These are phyloP conservation scores for Altica lythri DNA, from an alignment of 2,888 invertebrate genomes.

Conservation along the genomic window DNA sequence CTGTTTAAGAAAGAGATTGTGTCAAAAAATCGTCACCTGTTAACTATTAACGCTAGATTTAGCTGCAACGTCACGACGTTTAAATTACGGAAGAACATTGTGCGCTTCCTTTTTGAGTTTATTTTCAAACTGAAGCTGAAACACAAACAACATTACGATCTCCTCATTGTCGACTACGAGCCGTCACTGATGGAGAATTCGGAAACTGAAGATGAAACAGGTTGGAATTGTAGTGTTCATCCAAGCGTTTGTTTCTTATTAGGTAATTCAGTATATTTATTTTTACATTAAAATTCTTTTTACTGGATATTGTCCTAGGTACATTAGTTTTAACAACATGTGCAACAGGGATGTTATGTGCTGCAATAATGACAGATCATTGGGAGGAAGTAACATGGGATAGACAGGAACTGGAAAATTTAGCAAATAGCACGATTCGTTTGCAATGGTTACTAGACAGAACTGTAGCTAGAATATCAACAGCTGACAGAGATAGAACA, in stretches of 20 bases:
- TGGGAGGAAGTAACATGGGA: slow-evolving; percentile 91
- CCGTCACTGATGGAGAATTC: slow-evolving; percentile 62
- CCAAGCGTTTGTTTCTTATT: slow-evolving; percentile 68
- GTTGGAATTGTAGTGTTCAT: slow-evolving; percentile 69
- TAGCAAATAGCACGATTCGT: slow-evolving; percentile 62
- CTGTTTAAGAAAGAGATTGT: too few species aligned
- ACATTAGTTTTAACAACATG: slow-evolving; percentile 72
- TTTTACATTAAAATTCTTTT: too few species aligned
- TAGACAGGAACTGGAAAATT: slow-evolving; percentile 61
- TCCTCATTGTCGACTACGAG: slow-evolving; percentile 55
- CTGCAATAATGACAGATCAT: slow-evolving; percentile 87
- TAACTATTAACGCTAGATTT: too few species aligned
- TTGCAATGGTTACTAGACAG: slow-evolving; percentile 79
- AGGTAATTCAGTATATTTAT: too few species aligned
- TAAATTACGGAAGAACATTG: slow-evolving; percentile 33
- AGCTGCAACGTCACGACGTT: slow-evolving; percentile 27
- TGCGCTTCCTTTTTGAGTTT: slow-evolving; percentile 38
- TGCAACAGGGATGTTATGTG: slow-evolving; percentile 80
- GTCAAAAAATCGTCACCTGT: too few species aligned
- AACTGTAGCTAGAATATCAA: slow-evolving; percentile 68
- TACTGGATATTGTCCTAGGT: slow-evolving; percentile 31
- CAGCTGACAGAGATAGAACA: slow-evolving; percentile 47
- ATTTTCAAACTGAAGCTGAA: slow-evolving; percentile 52
- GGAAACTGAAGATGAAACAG: slow-evolving; percentile 62
- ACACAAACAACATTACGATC: slow-evolving; percentile 54